Evolutionary conservation across 2,113 vertebrate genomes (phyloP).

Genomic region (Pyxicephalus adspersus): DNA sequence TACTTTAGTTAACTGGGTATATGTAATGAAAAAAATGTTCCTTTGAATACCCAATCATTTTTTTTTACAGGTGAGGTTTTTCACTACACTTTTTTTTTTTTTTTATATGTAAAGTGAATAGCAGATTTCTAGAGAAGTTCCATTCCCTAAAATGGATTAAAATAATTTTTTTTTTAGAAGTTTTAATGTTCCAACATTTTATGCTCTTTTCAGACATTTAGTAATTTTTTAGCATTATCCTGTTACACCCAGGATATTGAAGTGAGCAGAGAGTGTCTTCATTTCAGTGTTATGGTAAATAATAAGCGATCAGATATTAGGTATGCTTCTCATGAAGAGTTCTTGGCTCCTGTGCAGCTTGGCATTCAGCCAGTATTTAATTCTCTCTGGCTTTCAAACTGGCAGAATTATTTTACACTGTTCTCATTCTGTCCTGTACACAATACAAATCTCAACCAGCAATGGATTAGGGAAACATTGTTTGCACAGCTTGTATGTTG

Average conservation of each 20-base stretch:
- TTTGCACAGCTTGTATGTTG: not conserved
- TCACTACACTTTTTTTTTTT: too few relatives aligned
- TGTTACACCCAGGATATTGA: too few relatives aligned
- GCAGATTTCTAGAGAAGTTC: too few relatives aligned
- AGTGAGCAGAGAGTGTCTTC: not conserved
- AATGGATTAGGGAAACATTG: not conserved
- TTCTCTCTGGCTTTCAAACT: conserved; percentile 1
- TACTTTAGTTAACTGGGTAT: too few relatives aligned
- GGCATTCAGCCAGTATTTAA: not conserved
- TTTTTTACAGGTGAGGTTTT: too few relatives aligned
- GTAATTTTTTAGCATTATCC: not conserved
- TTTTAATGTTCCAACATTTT: too few relatives aligned
- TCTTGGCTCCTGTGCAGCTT: not conserved
- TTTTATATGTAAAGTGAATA: too few relatives aligned
- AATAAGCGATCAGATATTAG: not conserved
- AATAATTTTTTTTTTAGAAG: too few relatives aligned
- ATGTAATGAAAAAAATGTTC: too few relatives aligned
- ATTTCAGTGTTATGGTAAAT: not conserved
- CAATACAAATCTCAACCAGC: not conserved
- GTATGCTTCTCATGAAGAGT: not conserved
- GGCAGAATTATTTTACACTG: conserved; percentile 21
- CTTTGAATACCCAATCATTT: too few relatives aligned
- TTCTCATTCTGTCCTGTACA: not conserved
- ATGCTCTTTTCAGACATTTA: too few relatives aligned
- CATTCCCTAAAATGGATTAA: too few relatives aligned